Conservation (phyloP, 2,888 invertebrate genomes). For the Aspidiotus destructor region DNA sequence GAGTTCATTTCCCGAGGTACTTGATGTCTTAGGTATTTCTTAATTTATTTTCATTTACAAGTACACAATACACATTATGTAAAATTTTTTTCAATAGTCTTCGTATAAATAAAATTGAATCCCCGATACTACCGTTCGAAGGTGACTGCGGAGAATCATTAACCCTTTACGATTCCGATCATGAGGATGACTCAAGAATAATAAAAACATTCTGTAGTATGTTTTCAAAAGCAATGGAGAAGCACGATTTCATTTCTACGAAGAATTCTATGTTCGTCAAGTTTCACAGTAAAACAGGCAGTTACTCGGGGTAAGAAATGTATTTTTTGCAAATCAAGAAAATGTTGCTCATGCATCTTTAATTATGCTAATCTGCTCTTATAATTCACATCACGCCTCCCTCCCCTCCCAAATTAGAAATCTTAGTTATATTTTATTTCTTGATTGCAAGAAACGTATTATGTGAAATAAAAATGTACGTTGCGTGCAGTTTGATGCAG, state of each 20-base stretch:
- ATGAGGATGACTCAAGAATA: conserved; percentile 79
- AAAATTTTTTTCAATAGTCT: conserved; percentile 49
- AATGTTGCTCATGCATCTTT: not conserved
- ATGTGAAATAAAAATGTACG: too few relatives aligned
- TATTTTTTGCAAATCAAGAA: not conserved
- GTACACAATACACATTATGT: not conserved
- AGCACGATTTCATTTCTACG: conserved; percentile 82
- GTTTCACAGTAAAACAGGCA: conserved; percentile 85
- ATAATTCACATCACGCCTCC: too few relatives aligned
- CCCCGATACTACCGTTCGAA: conserved; percentile 74
- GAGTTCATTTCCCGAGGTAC: conserved; percentile 80
- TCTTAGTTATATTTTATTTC: too few relatives aligned
- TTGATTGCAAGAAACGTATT: too few relatives aligned
- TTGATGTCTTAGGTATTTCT: conserved; percentile 29
- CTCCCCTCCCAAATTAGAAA: too few relatives aligned
- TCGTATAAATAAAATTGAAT: conserved; percentile 78
- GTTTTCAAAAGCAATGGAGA: conserved; percentile 85
- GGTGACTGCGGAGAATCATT: conserved; percentile 84
- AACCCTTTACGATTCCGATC: conserved; percentile 77
- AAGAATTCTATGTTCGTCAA: conserved; percentile 77
- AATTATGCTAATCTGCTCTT: not conserved
- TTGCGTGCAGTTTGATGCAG: too few relatives aligned
- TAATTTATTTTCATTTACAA: not conserved
- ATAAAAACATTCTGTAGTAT: conserved; percentile 93
- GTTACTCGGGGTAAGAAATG: conserved; percentile 64